Conservation (phyloP, 2,113 vertebrate species). For the Chaenogobius annularis region DNA sequence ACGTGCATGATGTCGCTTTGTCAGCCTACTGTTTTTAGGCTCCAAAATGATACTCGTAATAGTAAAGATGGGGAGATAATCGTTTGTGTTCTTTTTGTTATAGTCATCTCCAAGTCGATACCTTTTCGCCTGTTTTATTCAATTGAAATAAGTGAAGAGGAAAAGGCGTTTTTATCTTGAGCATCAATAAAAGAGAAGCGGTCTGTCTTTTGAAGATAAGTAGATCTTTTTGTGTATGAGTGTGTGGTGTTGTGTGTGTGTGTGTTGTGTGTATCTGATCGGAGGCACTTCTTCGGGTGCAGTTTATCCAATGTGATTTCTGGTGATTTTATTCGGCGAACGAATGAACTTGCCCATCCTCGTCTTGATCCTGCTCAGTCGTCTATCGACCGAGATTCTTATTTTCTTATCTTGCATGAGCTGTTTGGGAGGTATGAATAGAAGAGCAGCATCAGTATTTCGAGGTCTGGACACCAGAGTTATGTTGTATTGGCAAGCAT, state of each 20-base stretch:
- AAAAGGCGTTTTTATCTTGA: neutral
- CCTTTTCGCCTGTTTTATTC: neutral
- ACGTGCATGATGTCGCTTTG: neutral
- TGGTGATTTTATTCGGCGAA: constrained; percentile 15
- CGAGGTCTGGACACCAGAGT: neutral
- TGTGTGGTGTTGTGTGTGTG: neutral
- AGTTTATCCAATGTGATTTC: constrained; percentile 8
- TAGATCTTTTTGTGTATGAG: constrained; percentile 3
- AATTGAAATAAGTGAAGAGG: constrained; percentile 7
- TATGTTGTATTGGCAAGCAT: neutral
- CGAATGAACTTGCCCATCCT: constrained; percentile 17
- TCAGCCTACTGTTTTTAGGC: too few species aligned
- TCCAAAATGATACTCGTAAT: neutral
- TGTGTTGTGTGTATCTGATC: constrained; percentile 25
- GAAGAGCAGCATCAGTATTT: neutral
- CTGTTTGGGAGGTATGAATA: neutral
- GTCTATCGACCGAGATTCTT: neutral
- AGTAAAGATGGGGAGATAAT: constrained; percentile 3
- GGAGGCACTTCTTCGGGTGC: constrained; percentile 10
- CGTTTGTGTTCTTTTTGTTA: neutral
- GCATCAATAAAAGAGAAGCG: constrained; percentile 5
- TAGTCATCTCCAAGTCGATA: neutral
- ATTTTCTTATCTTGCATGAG: neutral
- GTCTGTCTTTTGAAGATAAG: constrained; percentile 3
- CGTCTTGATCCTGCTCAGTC: constrained; percentile 11